Percentiles rank a stretch among this genome's conserved stretches.
phyloP scores from a whole-genome alignment of 2,888 invertebrate genomes.

The Agriotes lineatus region DNA sequence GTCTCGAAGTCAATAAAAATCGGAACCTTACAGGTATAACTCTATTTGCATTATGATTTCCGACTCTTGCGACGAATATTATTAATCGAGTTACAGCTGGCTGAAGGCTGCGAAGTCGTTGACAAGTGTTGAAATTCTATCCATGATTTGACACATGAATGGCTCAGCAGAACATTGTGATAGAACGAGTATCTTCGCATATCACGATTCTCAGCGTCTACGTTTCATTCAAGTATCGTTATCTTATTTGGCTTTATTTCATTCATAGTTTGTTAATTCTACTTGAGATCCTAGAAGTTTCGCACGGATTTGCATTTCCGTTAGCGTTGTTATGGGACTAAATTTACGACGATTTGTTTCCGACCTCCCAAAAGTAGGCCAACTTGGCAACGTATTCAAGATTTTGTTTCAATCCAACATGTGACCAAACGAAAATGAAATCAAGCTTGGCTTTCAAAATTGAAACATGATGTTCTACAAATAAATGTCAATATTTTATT shows the following conservation, averaged over 20 bases:
- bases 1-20: not conserved
- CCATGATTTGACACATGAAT: conserved; percentile 21
- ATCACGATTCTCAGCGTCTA: conserved; percentile 22
- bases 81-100: conserved; percentile 3
- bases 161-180: conserved; percentile 16
- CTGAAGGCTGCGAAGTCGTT: conserved; percentile 18
- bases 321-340: not conserved
- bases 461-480: too few relatives aligned
- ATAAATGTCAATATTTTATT: too few relatives aligned
- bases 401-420: too few relatives aligned
- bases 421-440: too few relatives aligned
- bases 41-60: too few relatives aligned
- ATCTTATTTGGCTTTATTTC: conserved; percentile 14
- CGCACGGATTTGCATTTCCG: conserved; percentile 1
- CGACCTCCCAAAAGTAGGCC: too few relatives aligned
- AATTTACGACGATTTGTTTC: not conserved
- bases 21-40: not conserved
- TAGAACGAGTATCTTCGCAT: conserved; percentile 13
- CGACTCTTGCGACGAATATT: not conserved
- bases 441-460: too few relatives aligned
- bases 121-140: conserved; percentile 15
- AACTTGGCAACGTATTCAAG: too few relatives aligned
- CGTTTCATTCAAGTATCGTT: conserved; percentile 14
- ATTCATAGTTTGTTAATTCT: conserved; percentile 16
- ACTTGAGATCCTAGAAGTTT: not conserved